phyloP scores from a whole-genome alignment of 2,888 invertebrate genomes.

The Troglohyphantes excavatus region DNA sequence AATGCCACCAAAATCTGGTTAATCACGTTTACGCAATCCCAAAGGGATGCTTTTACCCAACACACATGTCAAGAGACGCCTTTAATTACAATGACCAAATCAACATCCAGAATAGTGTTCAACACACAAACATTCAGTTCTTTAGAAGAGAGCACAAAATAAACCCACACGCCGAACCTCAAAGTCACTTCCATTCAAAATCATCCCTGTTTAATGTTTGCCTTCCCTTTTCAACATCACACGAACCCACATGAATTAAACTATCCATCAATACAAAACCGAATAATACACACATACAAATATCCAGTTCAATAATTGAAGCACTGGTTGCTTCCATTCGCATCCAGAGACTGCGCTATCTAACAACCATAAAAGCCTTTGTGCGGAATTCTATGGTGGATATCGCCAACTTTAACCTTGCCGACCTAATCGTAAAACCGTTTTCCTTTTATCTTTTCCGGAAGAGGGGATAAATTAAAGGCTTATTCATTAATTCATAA shows the following conservation, averaged over 20 bases:
- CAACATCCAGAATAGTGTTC: too few relatives aligned
- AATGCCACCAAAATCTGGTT: too few relatives aligned
- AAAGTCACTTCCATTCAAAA: too few relatives aligned
- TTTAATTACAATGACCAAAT: too few relatives aligned
- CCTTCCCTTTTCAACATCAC: background rate
- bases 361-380: background rate
- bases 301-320: too few relatives aligned
- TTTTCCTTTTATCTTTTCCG: constrained; percentile 7
- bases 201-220: too few relatives aligned
- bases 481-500: constrained; percentile 60
- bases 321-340: background rate
- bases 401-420: constrained; percentile 22
- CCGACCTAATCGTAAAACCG: background rate
- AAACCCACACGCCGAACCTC: too few relatives aligned
- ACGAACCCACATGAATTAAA: background rate
- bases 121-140: too few relatives aligned
- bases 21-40: too few relatives aligned
- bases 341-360: background rate
- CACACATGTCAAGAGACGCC: too few relatives aligned
- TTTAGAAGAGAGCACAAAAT: too few relatives aligned
- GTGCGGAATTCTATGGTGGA: background rate
- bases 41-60: too few relatives aligned
- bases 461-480: constrained; percentile 18
- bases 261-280: background rate
- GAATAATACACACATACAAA: background rate